Percentiles rank a stretch among this genome's conserved stretches.
These are phyloP conservation scores for Actinia equina DNA, from an alignment of 64 coral and sea anemone species.

Conservation along the genomic window DNA sequence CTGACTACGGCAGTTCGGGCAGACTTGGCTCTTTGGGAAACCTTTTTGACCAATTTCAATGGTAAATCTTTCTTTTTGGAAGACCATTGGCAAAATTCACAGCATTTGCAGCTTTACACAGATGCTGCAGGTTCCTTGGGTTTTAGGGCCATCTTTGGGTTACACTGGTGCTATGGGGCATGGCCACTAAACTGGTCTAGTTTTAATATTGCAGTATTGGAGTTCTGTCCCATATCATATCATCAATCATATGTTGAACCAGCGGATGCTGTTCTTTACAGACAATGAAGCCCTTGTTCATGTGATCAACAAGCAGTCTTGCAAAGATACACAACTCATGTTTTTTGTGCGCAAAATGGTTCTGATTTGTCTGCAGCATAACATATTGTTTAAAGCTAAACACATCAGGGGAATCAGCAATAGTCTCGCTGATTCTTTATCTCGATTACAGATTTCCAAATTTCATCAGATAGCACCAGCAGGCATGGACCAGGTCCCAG, in stretches of 20 bases:
- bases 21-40: not conserved
- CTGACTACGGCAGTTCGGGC: not conserved
- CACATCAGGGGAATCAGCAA: conserved; percentile 26
- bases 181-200: conserved; percentile 34
- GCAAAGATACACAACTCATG: conserved; percentile 31
- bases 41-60: conserved; percentile 10
- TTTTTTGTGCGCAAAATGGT: conserved; percentile 42
- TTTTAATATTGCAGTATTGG: conserved; percentile 45
- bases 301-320: conserved; percentile 39
- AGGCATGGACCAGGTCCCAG: conserved; percentile 18
- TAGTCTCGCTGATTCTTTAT: conserved; percentile 34
- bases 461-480: conserved; percentile 13
- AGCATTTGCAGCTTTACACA: conserved; percentile 3
- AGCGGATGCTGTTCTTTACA: conserved; percentile 38
- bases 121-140: not conserved
- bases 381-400: conserved; percentile 38
- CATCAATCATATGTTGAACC: not conserved
- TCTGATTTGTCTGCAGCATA: conserved; percentile 28
- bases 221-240: conserved; percentile 47
- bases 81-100: conserved; percentile 14
- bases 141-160: conserved; percentile 13
- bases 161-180: conserved; percentile 33
- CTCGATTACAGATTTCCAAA: conserved; percentile 31
- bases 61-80: not conserved
- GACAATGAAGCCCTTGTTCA: not conserved